Evolutionary conservation across 1,140 invertebrate genomes (phyloP).

Genomic region (Drosophila pandora): DNA sequence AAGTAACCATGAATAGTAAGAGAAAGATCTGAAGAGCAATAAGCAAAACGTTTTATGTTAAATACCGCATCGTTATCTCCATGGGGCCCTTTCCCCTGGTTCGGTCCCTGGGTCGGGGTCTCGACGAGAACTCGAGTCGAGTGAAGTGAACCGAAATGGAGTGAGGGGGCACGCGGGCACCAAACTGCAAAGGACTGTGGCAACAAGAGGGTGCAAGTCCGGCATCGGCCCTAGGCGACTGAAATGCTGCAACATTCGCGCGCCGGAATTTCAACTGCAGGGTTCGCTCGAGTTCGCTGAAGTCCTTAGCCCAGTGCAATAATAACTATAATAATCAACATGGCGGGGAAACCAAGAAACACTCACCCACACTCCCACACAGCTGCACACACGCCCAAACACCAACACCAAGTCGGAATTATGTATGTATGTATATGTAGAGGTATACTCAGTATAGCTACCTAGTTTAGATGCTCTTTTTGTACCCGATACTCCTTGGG

Average conservation of each 20-base stretch:
- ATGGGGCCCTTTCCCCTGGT: not conserved
- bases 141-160: not conserved
- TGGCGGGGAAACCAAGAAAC: conserved; percentile 42
- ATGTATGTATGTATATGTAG: not conserved
- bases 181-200: not conserved
- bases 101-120: not conserved
- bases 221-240: conserved; percentile 36
- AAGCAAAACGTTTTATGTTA: conserved; percentile 63
- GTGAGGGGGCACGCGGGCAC: not conserved
- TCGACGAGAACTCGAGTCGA: not conserved
- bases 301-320: conserved; percentile 58
- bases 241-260: conserved; percentile 49
- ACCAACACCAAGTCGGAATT: conserved; percentile 6
- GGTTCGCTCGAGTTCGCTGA: not conserved
- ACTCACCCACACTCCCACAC: conserved; percentile 15
- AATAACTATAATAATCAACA: conserved; percentile 77
- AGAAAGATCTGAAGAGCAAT: conserved; percentile 21
- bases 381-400: conserved; percentile 7
- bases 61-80: conserved; percentile 71
- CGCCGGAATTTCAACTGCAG: conserved; percentile 5
- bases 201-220: not conserved
- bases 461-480: not conserved
- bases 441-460: too few relatives aligned
- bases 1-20: conserved; percentile 1
- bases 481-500: not conserved